Evolutionary conservation across 2,113 vertebrate species (phyloP).

Genomic region (Pachyramphus minor): DNA sequence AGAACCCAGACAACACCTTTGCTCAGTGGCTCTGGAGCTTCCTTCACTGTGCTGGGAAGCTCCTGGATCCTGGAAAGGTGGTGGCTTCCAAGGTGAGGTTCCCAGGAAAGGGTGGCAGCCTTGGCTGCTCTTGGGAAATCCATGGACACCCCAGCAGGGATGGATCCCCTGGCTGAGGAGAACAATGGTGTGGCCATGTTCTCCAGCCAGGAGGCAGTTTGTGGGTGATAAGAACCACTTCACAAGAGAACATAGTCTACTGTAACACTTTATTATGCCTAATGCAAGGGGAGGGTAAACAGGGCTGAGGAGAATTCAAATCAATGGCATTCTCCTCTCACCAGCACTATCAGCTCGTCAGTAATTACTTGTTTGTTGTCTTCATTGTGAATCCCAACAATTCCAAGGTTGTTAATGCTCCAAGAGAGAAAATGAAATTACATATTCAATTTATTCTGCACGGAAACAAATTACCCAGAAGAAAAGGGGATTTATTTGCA

Average conservation of each 20-base stretch:
- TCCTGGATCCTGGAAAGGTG: background rate
- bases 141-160: fast-evolving
- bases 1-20: background rate
- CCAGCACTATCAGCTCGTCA: slow-evolving; percentile 47
- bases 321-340: slow-evolving; percentile 66
- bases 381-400: slow-evolving; percentile 69
- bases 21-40: background rate
- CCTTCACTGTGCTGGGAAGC: background rate
- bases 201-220: background rate
- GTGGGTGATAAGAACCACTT: slow-evolving; percentile 19
- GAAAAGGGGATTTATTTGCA: slow-evolving; percentile 55
- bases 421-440: slow-evolving; percentile 69
- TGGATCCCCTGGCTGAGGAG: background rate
- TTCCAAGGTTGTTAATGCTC: slow-evolving; percentile 69
- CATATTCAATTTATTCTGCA: slow-evolving; percentile 67
- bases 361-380: slow-evolving; percentile 73
- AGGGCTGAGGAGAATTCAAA: slow-evolving; percentile 63
- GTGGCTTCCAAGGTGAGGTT: background rate
- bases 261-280: slow-evolving; percentile 65
- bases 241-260: slow-evolving; percentile 14
- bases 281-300: slow-evolving; percentile 61
- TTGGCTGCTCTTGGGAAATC: background rate
- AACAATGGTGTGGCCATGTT: background rate
- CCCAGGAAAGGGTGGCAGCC: background rate
- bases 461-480: slow-evolving; percentile 63